Conservation (phyloP, 2,888 invertebrate genomes). For the Amphipyra berbera region DNA sequence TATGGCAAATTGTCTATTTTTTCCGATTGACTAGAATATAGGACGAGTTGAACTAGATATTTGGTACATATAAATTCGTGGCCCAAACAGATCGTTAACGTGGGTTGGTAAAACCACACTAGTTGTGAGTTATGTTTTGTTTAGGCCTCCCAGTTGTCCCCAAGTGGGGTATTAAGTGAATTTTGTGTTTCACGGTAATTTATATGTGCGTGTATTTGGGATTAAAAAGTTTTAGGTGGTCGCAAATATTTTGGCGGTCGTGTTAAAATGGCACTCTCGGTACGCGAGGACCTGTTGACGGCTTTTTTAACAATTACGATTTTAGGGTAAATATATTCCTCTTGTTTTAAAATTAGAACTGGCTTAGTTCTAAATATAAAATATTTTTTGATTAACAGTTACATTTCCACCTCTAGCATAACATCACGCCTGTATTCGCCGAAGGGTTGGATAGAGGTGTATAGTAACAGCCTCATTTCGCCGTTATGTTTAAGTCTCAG, state of each 20-base stretch:
- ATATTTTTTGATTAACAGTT: too few species aligned
- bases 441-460: too few species aligned
- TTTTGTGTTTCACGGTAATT: constrained; percentile 40
- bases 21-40: constrained; percentile 2
- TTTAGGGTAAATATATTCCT: too few species aligned
- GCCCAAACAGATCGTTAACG: constrained; percentile 32
- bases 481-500: too few species aligned
- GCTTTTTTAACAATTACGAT: neutral
- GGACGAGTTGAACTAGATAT: neutral
- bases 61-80: constrained; percentile 21
- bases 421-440: too few species aligned
- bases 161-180: constrained; percentile 50
- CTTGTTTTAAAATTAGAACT: too few species aligned
- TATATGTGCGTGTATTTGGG: constrained; percentile 25
- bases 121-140: constrained; percentile 50
- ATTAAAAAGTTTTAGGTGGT: constrained; percentile 23
- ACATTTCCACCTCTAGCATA: too few species aligned
- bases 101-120: constrained; percentile 37
- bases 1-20: constrained; percentile 1
- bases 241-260: constrained; percentile 4
- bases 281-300: neutral
- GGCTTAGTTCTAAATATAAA: too few species aligned
- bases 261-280: constrained; percentile 4
- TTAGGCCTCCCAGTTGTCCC: constrained; percentile 26
- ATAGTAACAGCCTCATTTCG: too few species aligned